Evolutionary conservation across 2,888 invertebrate species (phyloP).

Genomic region (Drosophila anceps): DNA sequence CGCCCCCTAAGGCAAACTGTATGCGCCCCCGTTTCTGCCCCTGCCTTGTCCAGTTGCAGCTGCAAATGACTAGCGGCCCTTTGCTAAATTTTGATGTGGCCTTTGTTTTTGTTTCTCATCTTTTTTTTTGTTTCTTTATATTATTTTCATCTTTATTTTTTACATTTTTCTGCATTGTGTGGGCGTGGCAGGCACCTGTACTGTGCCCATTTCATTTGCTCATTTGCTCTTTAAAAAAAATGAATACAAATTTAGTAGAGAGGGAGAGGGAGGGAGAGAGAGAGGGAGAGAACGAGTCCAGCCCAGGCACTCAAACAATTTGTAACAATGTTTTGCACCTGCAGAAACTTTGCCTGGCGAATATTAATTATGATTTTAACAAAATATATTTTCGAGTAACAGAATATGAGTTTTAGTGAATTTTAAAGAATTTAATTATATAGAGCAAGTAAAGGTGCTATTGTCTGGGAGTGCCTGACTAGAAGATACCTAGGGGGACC

Average conservation of each 20-base stretch:
- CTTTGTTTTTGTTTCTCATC: conserved; percentile 14
- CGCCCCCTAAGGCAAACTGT: conserved; percentile 17
- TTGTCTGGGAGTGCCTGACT: background rate
- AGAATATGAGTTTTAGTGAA: background rate
- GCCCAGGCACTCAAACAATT: background rate
- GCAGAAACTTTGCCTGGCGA: background rate
- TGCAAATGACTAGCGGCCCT: conserved; percentile 66
- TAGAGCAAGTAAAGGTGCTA: background rate
- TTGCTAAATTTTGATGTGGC: conserved; percentile 52
- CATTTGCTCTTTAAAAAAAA: conserved; percentile 27
- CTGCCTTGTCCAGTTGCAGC: conserved; percentile 9
- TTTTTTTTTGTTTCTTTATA: conserved; percentile 1
- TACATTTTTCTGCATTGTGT: conserved; percentile 41
- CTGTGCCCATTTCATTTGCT: conserved; percentile 59
- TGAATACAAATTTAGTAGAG: background rate
- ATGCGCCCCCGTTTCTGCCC: background rate
- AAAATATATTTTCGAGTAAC: background rate
- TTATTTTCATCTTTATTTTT: background rate
- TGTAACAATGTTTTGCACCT: background rate
- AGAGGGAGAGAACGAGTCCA: too few species aligned
- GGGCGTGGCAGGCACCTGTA: conserved; percentile 66
- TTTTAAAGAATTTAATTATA: background rate
- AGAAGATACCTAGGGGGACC: background rate
- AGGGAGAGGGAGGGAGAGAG: background rate
- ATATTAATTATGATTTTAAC: background rate